phyloP scores from a whole-genome alignment of 2,888 invertebrate genomes.

The Drosophila paranaensis region DNA sequence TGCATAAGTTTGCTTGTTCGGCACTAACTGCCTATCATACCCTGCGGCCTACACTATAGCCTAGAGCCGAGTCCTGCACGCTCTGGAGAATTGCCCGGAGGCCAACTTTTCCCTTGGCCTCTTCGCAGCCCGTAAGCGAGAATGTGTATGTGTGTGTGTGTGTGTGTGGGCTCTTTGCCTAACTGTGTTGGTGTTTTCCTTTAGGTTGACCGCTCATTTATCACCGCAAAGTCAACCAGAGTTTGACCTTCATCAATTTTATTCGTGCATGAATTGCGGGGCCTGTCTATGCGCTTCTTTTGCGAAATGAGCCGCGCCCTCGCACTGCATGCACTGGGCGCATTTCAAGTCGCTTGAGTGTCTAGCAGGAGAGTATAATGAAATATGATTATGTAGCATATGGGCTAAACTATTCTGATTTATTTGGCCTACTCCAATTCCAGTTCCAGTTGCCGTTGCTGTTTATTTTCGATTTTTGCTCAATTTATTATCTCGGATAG shows the following conservation, averaged over 20 bases:
- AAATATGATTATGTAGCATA: constrained; percentile 62
- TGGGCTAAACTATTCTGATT: constrained; percentile 56
- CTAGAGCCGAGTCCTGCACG: constrained; percentile 7
- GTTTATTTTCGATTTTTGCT: constrained; percentile 24
- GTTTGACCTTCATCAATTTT: constrained; percentile 75
- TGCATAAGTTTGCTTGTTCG: constrained; percentile 54
- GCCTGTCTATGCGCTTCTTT: constrained; percentile 57
- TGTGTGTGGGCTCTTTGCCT: constrained; percentile 7
- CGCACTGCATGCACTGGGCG: constrained; percentile 37
- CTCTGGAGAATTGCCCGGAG: constrained; percentile 8
- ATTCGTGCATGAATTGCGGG: constrained; percentile 66
- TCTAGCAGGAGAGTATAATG: constrained; percentile 34
- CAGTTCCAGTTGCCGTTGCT: constrained; percentile 4
- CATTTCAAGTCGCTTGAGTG: constrained; percentile 30
- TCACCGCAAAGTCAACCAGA: constrained; percentile 74
- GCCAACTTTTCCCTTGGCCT: constrained; percentile 5
- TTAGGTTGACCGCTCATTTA: constrained; percentile 73
- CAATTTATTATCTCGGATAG: constrained; percentile 11
- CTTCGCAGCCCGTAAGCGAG: neutral
- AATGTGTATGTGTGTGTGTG: constrained; percentile 1
- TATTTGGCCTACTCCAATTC: constrained; percentile 39
- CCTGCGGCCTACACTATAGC: constrained; percentile 3
- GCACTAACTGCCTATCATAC: constrained; percentile 20
- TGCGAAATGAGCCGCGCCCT: constrained; percentile 45
- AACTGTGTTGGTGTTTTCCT: constrained; percentile 32